Evolutionary conservation across 2,888 invertebrate genomes (phyloP).

Genomic region (Cremastobaeus sp.): DNA sequence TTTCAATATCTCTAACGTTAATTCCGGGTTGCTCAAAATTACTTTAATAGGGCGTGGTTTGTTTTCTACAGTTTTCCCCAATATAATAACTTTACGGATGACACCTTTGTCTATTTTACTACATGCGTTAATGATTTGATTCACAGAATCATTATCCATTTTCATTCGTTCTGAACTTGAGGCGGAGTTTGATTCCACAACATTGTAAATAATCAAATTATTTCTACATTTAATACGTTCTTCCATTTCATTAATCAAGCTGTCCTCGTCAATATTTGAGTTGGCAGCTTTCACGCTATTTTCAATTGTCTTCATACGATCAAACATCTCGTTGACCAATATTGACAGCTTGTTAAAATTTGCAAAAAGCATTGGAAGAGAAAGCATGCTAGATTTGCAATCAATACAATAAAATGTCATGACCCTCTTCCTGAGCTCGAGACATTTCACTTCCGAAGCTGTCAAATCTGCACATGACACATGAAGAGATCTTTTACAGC

Average conservation of each 20-base stretch:
- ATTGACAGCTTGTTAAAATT: background rate
- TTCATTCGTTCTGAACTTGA: background rate
- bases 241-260: background rate
- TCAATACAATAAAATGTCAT: background rate
- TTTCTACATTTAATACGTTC: background rate
- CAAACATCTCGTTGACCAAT: background rate
- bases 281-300: background rate
- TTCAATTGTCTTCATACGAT: background rate
- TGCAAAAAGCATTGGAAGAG: background rate
- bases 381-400: background rate
- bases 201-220: background rate
- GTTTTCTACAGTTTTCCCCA: background rate
- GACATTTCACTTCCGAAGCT: background rate
- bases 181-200: background rate
- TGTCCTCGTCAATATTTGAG: background rate
- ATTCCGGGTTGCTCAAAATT: background rate
- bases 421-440: background rate
- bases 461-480: background rate
- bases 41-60: background rate
- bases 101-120: background rate
- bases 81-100: background rate
- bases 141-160: background rate
- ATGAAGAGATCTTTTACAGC: background rate
- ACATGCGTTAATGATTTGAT: background rate
- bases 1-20: background rate